phyloP scores from a whole-genome alignment of 2,113 vertebrate species.

The Chionis minor region DNA sequence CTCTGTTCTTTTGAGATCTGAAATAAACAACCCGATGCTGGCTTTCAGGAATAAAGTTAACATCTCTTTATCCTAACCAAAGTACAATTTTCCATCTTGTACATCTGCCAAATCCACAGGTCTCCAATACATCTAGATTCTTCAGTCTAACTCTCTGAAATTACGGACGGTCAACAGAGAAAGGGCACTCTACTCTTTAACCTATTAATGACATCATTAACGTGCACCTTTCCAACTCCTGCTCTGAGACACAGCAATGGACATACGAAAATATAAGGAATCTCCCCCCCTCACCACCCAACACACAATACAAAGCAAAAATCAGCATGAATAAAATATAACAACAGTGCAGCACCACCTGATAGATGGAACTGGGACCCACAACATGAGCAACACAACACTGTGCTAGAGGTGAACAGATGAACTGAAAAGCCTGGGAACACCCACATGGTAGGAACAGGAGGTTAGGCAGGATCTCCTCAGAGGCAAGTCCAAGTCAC shows the following conservation, averaged over 20 bases:
- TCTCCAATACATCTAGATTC: background rate
- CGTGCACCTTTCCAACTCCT: background rate
- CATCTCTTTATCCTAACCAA: background rate
- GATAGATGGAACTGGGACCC: background rate
- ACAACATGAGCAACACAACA: background rate
- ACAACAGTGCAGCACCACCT: background rate
- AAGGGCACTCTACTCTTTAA: background rate
- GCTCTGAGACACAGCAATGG: background rate
- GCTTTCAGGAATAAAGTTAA: constrained; percentile 10
- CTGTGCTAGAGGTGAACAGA: background rate
- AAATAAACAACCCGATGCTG: background rate
- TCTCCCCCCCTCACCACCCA: no score
- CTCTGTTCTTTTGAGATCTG: background rate
- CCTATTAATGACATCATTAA: background rate
- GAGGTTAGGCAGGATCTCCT: background rate
- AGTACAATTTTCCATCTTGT: background rate
- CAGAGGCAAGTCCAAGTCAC: background rate
- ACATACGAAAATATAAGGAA: background rate
- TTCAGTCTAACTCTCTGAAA: background rate
- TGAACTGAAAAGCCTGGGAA: background rate
- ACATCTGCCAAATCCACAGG: background rate
- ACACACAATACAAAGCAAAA: background rate
- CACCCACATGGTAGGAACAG: background rate
- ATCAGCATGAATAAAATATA: background rate
- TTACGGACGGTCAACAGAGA: background rate